Percentiles rank a stretch among this genome's conserved stretches.
These are phyloP conservation scores for Brenthis hecate DNA, from an alignment of 2,888 invertebrate genomes.

Conservation along the genomic window DNA sequence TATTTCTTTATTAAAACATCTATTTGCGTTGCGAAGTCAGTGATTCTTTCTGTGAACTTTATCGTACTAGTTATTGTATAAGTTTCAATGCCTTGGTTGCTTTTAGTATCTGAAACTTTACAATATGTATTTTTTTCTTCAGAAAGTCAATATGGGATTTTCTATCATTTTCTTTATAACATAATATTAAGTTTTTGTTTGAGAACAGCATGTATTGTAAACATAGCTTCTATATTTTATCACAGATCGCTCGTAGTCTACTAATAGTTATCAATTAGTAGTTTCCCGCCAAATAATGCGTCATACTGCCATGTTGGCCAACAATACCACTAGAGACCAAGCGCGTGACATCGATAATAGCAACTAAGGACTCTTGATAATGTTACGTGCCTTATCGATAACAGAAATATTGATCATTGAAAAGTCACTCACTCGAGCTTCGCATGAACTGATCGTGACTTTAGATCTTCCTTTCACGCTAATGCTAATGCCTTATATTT, in stretches of 20 bases:
- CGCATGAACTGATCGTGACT: conserved; percentile 4
- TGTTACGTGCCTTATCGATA: conserved; percentile 67
- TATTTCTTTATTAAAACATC: not conserved
- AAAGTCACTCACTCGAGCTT: conserved; percentile 32
- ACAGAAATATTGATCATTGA: conserved; percentile 47
- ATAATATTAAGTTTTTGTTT: too few relatives aligned
- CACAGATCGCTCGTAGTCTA: not conserved
- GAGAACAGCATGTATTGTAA: not conserved
- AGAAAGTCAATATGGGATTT: too few relatives aligned
- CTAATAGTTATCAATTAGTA: conserved; percentile 30
- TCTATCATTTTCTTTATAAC: too few relatives aligned
- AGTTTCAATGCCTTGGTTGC: not conserved
- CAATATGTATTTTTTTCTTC: too few relatives aligned
- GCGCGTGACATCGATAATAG: conserved; percentile 68
- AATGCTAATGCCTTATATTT: not conserved
- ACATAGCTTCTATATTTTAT: not conserved
- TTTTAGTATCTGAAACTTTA: conserved; percentile 12
- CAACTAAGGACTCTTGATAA: conserved; percentile 53
- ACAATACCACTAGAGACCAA: conserved; percentile 58
- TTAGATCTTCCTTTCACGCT: conserved; percentile 5
- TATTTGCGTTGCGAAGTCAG: not conserved
- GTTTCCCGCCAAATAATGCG: conserved; percentile 34
- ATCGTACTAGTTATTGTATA: not conserved
- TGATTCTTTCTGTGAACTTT: not conserved
- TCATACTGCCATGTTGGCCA: conserved; percentile 61